phyloP scores from a whole-genome alignment of 1,140 invertebrate species.

The Diploscapter pachys region DNA sequence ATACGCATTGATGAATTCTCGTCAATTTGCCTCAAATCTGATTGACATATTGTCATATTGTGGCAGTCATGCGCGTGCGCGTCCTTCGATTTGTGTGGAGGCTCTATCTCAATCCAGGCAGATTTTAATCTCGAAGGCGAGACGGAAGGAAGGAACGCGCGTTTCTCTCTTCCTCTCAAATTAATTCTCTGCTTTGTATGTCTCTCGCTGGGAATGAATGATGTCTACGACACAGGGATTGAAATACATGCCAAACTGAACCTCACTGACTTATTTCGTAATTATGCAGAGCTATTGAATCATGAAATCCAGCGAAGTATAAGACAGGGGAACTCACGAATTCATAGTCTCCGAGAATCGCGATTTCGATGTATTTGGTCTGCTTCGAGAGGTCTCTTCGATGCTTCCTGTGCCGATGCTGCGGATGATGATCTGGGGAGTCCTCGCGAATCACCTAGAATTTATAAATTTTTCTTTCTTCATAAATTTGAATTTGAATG shows the following conservation, averaged over 20 bases:
- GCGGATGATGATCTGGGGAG: too few relatives aligned
- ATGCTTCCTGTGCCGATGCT: not conserved
- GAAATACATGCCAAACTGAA: not conserved
- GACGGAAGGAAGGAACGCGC: not conserved
- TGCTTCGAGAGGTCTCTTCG: conserved; percentile 43
- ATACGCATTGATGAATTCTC: too few relatives aligned
- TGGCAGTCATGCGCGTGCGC: too few relatives aligned
- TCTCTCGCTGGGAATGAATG: not conserved
- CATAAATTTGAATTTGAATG: too few relatives aligned
- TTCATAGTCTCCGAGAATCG: conserved; percentile 51
- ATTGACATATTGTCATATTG: too few relatives aligned
- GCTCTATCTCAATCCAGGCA: too few relatives aligned
- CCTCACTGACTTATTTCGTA: not conserved
- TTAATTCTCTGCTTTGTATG: conserved; percentile 1
- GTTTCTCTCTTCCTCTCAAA: not conserved
- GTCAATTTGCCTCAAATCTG: too few relatives aligned
- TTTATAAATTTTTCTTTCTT: too few relatives aligned
- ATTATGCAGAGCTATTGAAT: not conserved
- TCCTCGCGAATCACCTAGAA: too few relatives aligned
- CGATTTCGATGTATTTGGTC: conserved; percentile 55
- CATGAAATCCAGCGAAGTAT: not conserved
- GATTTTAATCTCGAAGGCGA: too few relatives aligned
- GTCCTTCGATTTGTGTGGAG: too few relatives aligned
- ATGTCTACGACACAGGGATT: too few relatives aligned
- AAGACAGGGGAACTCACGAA: conserved; percentile 43